A percentile compares a stretch with the other conserved stretches of the same genome.
These are phyloP conservation scores for Aculops lycopersici DNA, from an alignment of 1,140 invertebrate genomes.

Conservation along the genomic window DNA sequence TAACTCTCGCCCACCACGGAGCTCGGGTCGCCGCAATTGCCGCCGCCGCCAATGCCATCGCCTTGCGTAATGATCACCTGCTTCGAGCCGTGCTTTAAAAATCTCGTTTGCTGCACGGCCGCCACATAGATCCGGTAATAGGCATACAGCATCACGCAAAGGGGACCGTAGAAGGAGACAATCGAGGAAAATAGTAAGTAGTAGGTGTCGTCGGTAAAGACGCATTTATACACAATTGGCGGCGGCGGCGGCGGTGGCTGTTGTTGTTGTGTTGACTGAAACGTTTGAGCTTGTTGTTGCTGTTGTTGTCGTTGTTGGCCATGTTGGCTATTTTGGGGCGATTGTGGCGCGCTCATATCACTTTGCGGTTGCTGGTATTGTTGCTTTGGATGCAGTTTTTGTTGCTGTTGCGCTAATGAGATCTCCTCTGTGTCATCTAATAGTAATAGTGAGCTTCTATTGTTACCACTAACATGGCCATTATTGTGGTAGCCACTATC, in stretches of 20 bases:
- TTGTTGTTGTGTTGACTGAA: not conserved
- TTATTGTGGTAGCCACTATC: not conserved
- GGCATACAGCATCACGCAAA: slow-evolving; percentile 92
- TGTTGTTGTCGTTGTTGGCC: not conserved
- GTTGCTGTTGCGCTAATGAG: not conserved
- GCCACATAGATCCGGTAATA: slow-evolving; percentile 79
- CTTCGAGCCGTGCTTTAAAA: slow-evolving; percentile 28
- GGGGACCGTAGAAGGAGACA: slow-evolving; percentile 82
- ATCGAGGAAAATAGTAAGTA: slow-evolving; percentile 75
- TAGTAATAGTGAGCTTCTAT: not conserved
- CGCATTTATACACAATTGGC: slow-evolving; percentile 24
- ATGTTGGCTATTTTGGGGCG: not conserved
- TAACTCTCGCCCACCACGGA: no score
- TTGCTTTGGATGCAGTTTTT: not conserved
- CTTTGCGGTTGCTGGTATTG: not conserved
- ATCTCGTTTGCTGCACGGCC: slow-evolving; percentile 61
- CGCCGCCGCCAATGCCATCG: no score
- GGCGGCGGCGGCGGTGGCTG: slow-evolving; percentile 10
- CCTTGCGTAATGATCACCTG: slow-evolving; percentile 22
- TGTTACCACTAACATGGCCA: no score
- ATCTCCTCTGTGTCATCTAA: not conserved
- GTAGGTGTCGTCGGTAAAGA: slow-evolving; percentile 60
- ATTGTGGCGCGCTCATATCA: not conserved
- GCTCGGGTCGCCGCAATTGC: no score
- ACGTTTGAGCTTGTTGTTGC: not conserved